These are phyloP conservation scores for Falco berigora DNA, from an alignment of 2,797 vertebrate species.

Conservation along the genomic window DNA sequence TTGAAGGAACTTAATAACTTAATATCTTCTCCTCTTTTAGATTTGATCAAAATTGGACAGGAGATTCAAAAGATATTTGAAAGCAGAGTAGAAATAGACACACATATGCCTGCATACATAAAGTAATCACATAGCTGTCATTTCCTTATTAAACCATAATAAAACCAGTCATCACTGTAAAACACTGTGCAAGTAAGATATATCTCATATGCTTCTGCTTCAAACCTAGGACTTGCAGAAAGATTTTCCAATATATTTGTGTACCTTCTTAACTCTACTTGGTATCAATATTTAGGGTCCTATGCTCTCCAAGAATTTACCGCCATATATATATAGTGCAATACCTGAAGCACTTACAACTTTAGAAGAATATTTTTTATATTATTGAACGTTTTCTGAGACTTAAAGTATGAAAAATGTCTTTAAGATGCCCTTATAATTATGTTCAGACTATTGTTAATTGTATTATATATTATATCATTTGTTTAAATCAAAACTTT, in stretches of 20 bases:
- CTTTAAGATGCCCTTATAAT: neutral
- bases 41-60: conserved; percentile 28
- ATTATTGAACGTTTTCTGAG: neutral
- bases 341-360: neutral
- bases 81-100: neutral
- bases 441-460: neutral
- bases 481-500: neutral
- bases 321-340: neutral
- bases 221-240: neutral
- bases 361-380: neutral
- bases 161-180: conserved; percentile 4
- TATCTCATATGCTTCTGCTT: neutral
- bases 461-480: neutral
- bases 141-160: conserved; percentile 31
- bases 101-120: neutral
- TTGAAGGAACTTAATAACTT: neutral
- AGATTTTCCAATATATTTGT: neutral
- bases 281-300: neutral
- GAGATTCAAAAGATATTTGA: conserved; percentile 9
- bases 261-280: neutral
- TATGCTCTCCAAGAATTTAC: neutral
- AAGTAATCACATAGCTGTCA: conserved; percentile 8
- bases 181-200: neutral
- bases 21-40: conserved; percentile 16
- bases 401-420: neutral